Base-by-base conservation (phyloP, 1,140 invertebrate species). In the Chrysomallon squamiferum region DNA sequence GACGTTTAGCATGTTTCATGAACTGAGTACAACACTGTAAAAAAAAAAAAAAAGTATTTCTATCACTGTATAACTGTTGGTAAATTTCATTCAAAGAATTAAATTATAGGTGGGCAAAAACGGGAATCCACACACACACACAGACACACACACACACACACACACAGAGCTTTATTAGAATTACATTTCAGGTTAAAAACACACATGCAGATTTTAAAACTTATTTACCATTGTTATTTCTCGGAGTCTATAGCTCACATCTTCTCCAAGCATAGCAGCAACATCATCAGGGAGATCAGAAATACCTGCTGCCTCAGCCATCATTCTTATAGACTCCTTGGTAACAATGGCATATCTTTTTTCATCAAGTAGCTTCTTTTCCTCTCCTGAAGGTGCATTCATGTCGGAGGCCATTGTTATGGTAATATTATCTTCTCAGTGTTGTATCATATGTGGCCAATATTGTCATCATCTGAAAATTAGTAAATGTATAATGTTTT, bases 241-340 rank as follows among this genome's bases (percentile, higher is more conserved):
- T 57, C 83, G 65, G 4, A 85, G 64, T 58, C 83, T 69, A 58
- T 85, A 85, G 66, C 76, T 84, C n/a, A 81, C 76, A 80, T 86
- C 84, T 69, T 85, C 83, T 45, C 82, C 75, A 2, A 86, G 58
- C 13, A 83, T 20, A 22, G 63, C 63, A 25, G 80, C 76, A 38
- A 77, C 78, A 43, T 82, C 79, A 65, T 84, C 80, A 41, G 76
- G 57, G n/a, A 84, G 25, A 27, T 82, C 72, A 20, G 68, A 56
- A 59, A 77, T 47, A 7, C 83, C 80, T 32, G 68, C 76, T 29
- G 72, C 47, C 30, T 86, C 82, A 41, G 80, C 82, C 65, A 81
- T 80, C 38, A 77, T 30, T 45, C 67, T 70, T 25, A 86, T 77
- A 2, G 81, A 82, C 29, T 85, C 83, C 57, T 76, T 81, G 7